These are phyloP conservation scores for Lithosia quadra DNA, from an alignment of 2,888 invertebrate species.

Conservation along the genomic window DNA sequence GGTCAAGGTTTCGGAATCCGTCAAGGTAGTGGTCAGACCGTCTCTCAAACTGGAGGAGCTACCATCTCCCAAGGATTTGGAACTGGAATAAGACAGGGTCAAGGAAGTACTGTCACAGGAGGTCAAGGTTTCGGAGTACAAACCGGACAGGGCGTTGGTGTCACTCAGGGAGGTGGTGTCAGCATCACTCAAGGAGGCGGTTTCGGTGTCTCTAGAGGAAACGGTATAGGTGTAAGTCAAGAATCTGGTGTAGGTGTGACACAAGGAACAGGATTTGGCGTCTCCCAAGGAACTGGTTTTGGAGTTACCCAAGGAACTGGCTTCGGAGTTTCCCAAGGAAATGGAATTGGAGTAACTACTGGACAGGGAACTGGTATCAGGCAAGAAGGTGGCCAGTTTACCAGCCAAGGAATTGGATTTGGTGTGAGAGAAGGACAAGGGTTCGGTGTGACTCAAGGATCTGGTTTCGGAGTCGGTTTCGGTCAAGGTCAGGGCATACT, in stretches of 20 bases:
- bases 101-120: constrained; percentile 31
- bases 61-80: constrained; percentile 21
- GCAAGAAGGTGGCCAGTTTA: not conserved
- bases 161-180: constrained; percentile 29
- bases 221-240: constrained; percentile 25
- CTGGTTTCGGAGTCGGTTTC: constrained; percentile 25
- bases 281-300: constrained; percentile 19
- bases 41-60: constrained; percentile 24
- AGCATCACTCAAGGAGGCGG: constrained; percentile 34
- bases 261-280: constrained; percentile 21
- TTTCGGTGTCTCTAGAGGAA: constrained; percentile 13
- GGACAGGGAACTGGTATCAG: constrained; percentile 24
- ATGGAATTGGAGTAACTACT: constrained; percentile 2
- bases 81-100: constrained; percentile 23
- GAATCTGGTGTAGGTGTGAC: constrained; percentile 13
- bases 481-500: constrained; percentile 23
- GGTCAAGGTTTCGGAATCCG: constrained; percentile 15
- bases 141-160: constrained; percentile 20
- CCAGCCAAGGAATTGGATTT: constrained; percentile 24
- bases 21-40: constrained; percentile 12
- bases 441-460: constrained; percentile 34
- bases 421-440: constrained; percentile 30
- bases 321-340: constrained; percentile 1
- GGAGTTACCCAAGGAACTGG: constrained; percentile 7
- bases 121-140: constrained; percentile 34